Evolutionary conservation across 2,797 vertebrate genomes (phyloP), one percentile per base, ranked within the genome.

Genomic region (Adelosebastes latens): DNA sequence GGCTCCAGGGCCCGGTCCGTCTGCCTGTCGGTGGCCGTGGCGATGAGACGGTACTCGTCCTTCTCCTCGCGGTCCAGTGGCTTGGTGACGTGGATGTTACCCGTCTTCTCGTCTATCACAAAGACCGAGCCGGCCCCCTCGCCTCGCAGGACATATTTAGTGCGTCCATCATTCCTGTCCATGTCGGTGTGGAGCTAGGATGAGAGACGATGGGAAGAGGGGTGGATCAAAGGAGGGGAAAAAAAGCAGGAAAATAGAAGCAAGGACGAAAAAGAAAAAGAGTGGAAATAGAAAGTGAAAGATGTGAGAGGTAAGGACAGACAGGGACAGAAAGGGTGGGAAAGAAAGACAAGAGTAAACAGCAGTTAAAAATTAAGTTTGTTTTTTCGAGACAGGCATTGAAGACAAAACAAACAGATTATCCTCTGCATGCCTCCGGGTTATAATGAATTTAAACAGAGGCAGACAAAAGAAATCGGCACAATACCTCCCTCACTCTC

Each of bases 31-130:
- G 97, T 97, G 2, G 97, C 97, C 42, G 97, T 97, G 83, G 97
- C 97, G 36, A 97, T 93, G 29, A 98, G 95, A 32, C 97, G 96
- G 39, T 98, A 98, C 69, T 98, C 96, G 36, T 97, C 96, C 93
- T 98, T 98, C 89, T 98, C 97, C 81, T 98, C 97, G 8, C 97
- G 95, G 93, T 98, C 97, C 90, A 98, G 93, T 2, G 97, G 97
- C 92, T 97, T 98, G 76, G 97, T 98, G 85, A 98, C 97, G 49
- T 97, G 97, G 92, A 98, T 97, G 92, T 98, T 97, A 6, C 97
- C 97, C 0, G 97, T 98, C 92, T 96, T 97, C 89, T 98, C 97
- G 20, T 98, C 97, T 59, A 98, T 98, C 92, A 98, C 97, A 70
- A 98, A 98, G 70, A 97, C 97, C 0, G 97, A 97, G 67, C 97